Base-by-base conservation (phyloP, 1,140 invertebrate species). In the Monomorium pharaonis region DNA sequence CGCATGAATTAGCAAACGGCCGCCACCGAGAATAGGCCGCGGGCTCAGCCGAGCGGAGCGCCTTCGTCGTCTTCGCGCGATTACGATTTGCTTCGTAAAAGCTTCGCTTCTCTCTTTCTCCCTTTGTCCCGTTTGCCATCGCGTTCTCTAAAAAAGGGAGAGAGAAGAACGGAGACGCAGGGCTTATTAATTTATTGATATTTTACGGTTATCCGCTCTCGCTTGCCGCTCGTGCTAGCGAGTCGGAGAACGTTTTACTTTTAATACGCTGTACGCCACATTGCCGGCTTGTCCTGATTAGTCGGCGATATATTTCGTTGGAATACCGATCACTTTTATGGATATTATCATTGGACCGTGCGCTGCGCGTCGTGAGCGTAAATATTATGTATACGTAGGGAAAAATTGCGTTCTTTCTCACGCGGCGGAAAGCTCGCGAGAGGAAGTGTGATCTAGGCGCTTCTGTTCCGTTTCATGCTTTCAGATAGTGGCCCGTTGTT, bases 1-100 rank as follows among this genome's bases (percentile, higher is more conserved):
- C 83, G 84, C 89, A 88, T 89, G 88, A 89, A 91, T 90, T 90
- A 86, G 54, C 89, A 90, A 88, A 90, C 56, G 80, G 42, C 33
- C 30, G 58, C 44, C 75, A 69, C n/a, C 65, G 88, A 90, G 80
- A 87, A 90, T 84, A 87, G 44, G 56, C 69, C 14, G 60, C 65
- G 18, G n/a, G 67, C 56, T 84, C 63, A 77, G 67, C 21, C 81
- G 70, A 67, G 70, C 70, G 69, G 69, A n/a, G n/a, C n/a, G 51
- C 65, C 18, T 21, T 63, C 54, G 51, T 87, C 74, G 58, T 81
- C 67, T 74, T 89, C 21, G 42, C 51, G 67, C 21, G 44, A 42
- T 47, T 63, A 77, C 58, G 10, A 77, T 30, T 63, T n/a, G 6
- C 56, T n/a, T 37, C 12, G 18, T 63, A 47, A 77, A 49, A 77